Conservation (phyloP, 1,140 invertebrate genomes). For the Brachystomella parvula region DNA sequence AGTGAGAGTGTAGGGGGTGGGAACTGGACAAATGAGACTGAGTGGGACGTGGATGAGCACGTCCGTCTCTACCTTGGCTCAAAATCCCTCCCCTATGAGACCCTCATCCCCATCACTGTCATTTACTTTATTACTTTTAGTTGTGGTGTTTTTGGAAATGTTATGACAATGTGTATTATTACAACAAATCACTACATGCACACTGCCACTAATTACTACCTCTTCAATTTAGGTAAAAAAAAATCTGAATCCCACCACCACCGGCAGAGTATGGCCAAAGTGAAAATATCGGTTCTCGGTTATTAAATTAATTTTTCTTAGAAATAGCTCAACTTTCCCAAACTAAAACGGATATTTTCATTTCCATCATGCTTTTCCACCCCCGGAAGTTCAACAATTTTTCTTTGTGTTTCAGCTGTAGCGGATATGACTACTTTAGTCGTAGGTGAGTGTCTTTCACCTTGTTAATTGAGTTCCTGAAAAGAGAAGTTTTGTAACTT, state of each 20-base stretch:
- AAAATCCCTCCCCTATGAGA: constrained; percentile 10
- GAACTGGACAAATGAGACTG: too few relatives aligned
- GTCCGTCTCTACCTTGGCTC: constrained; percentile 4
- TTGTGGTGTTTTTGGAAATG: constrained; percentile 24
- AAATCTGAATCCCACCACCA: too few relatives aligned
- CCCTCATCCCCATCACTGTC: constrained; percentile 2
- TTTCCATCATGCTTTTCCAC: too few relatives aligned
- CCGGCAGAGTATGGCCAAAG: too few relatives aligned
- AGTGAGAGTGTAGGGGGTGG: too few relatives aligned
- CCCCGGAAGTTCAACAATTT: too few relatives aligned
- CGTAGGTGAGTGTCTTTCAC: constrained; percentile 34
- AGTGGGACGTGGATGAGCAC: constrained; percentile 14
- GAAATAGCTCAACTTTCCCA: too few relatives aligned
- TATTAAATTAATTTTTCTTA: too few relatives aligned
- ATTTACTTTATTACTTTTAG: constrained; percentile 2
- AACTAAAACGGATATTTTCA: too few relatives aligned
- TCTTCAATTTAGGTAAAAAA: constrained; percentile 47
- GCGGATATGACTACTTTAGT: constrained; percentile 42
- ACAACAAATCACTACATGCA: constrained; percentile 45
- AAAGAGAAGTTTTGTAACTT: too few relatives aligned
- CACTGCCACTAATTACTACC: constrained; percentile 52
- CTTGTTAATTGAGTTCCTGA: neutral
- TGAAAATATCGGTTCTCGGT: too few relatives aligned
- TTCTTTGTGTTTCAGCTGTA: constrained; percentile 32
- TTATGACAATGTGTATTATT: constrained; percentile 29